Base-by-base conservation (phyloP, 2,888 invertebrate genomes). In the Phoronis australis region DNA sequence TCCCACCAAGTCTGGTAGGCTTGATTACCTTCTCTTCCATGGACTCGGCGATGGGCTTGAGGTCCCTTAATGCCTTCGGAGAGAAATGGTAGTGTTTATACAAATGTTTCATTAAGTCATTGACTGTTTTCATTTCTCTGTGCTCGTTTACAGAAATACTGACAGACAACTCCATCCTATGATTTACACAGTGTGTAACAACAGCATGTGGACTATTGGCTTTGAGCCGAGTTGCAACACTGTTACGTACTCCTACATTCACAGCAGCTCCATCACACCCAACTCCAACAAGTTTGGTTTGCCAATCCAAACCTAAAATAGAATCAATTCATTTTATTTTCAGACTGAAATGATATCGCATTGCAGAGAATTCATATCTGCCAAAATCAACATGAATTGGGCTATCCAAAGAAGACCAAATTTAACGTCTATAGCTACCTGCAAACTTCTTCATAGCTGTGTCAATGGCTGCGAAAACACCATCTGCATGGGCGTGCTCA, bases 31-130 rank as follows among this genome's bases (percentile, higher is more conserved):
- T 50, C 45, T 51, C 48, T 12, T 46, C 51, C 56, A 54, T 52
- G 4, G 54, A 41, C 6, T 56, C 56, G 15, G 56, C 50, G 15
- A 59, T 6, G 37, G 39, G 2, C 37, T 53, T 26, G 9, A 59
- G 44, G 42, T 56, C 56, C 23, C 58, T 48, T 9, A 56, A 23
- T n/a, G 54, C 55, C 31, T 56, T 59, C 4, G 58, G 35, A 48
- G 45, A 45, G 27, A 53, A 59, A 35, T 53, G 54, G 15, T 55
- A 55, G 37, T 56, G 56, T 40, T 56, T 56, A 35, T 56, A 50
- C 3, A 54, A 24, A 35, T 35, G 47, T n/a, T 49, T 40, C 1
- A 58, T 41, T 9, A 55, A 52, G 26, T 40, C 38, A 37, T 51
- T 55, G 1, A 52, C 40, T 42, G 55, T 46, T 9, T 43, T 23